These are phyloP conservation scores for Odocoileus virginianus DNA, from an alignment of 2,113 vertebrate genomes.

Conservation along the genomic window DNA sequence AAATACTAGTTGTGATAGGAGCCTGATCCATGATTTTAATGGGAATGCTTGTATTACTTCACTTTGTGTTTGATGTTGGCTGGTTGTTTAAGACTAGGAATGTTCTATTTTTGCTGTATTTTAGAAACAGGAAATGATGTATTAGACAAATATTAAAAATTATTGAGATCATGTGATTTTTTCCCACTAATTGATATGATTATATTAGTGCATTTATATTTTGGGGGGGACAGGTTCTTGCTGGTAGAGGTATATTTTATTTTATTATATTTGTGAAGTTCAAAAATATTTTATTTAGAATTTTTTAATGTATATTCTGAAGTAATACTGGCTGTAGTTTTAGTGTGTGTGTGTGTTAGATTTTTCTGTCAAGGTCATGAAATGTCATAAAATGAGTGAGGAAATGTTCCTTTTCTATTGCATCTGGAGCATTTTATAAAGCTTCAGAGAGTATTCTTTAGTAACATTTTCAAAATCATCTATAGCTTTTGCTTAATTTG, in stretches of 20 bases:
- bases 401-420: not conserved
- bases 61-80: not conserved
- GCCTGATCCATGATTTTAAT: not conserved
- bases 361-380: conserved; percentile 23
- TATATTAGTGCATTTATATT: not conserved
- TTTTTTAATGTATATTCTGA: not conserved
- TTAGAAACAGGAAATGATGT: not conserved
- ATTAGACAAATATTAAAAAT: not conserved
- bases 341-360: not conserved
- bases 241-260: not conserved
- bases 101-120: not conserved
- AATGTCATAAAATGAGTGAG: not conserved
- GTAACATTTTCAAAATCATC: not conserved
- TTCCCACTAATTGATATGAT: not conserved
- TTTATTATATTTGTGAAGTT: not conserved
- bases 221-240: not conserved
- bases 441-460: not conserved
- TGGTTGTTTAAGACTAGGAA: not conserved
- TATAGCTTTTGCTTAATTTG: not conserved
- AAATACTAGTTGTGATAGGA: not conserved
- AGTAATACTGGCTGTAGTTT: not conserved
- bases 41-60: not conserved
- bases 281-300: not conserved
- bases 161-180: not conserved
- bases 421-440: not conserved